Evolutionary conservation across 2,888 invertebrate species (phyloP).

Genomic region (Drosophila pseudotalamancana): DNA sequence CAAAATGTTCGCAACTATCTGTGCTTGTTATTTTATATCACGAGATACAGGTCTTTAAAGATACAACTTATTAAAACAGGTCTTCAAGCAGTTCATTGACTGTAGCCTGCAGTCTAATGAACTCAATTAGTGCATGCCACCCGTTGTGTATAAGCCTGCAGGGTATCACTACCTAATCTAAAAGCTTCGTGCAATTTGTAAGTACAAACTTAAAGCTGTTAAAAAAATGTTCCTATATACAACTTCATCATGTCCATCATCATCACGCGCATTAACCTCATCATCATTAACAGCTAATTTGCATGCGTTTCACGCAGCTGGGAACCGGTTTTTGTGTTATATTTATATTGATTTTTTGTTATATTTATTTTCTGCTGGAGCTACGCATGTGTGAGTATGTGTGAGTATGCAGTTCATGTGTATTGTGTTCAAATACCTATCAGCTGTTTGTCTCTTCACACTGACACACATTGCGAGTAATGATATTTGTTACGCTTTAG

Average conservation of each 20-base stretch:
- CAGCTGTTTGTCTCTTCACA: slow-evolving; percentile 50
- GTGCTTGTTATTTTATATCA: slow-evolving; percentile 1
- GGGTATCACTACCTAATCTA: slow-evolving; percentile 16
- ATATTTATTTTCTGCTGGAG: slow-evolving; percentile 5
- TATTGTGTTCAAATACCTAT: slow-evolving; percentile 33
- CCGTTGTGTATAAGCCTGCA: slow-evolving; percentile 32
- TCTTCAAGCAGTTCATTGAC: slow-evolving; percentile 17
- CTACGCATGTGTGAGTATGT: not conserved
- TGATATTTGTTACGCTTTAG: not conserved
- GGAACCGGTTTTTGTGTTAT: slow-evolving; percentile 40
- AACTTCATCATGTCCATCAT: slow-evolving; percentile 19
- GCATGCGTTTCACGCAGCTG: slow-evolving; percentile 45
- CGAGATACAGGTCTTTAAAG: not conserved
- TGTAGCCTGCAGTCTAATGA: not conserved
- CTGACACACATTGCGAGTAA: slow-evolving; percentile 45
- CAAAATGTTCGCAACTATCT: not conserved
- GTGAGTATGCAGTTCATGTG: slow-evolving; percentile 12
- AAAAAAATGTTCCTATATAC: slow-evolving; percentile 6
- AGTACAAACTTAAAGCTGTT: slow-evolving; percentile 3
- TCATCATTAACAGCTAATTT: slow-evolving; percentile 24
- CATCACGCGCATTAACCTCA: slow-evolving; percentile 5
- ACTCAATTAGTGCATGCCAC: slow-evolving; percentile 35
- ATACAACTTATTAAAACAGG: slow-evolving; percentile 15
- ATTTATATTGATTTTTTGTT: slow-evolving; percentile 48
- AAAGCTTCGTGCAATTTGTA: slow-evolving; percentile 25